Evolutionary conservation across 1,140 invertebrate genomes (phyloP).

Genomic region (Caenorhabditis tropicalis): DNA sequence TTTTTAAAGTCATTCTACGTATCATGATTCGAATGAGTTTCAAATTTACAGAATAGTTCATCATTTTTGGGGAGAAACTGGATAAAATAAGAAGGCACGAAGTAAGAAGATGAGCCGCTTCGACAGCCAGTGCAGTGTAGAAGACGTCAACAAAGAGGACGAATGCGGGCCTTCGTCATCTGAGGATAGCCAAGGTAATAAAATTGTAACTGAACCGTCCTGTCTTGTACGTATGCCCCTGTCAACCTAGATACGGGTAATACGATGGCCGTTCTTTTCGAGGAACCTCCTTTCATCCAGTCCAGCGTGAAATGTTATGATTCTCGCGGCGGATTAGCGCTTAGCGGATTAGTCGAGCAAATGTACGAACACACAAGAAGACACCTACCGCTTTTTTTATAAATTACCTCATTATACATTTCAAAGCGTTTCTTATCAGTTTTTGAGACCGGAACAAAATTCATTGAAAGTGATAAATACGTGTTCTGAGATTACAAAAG

Average conservation of each 20-base stretch:
- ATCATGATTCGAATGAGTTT: neutral
- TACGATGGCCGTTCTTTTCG: neutral
- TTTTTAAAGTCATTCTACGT: neutral
- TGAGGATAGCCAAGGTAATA: slow-evolving; percentile 37
- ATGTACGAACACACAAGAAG: slow-evolving; percentile 19
- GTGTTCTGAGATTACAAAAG: too few relatives aligned
- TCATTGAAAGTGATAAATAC: neutral
- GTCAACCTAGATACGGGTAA: slow-evolving; percentile 8
- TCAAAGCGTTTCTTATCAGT: slow-evolving; percentile 10
- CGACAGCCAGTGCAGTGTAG: slow-evolving; percentile 28
- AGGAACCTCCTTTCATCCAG: neutral
- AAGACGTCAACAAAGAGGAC: slow-evolving; percentile 44
- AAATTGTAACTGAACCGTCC: slow-evolving; percentile 33
- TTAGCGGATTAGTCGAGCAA: slow-evolving; percentile 32
- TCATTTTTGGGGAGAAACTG: slow-evolving; percentile 28
- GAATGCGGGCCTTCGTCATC: slow-evolving; percentile 34
- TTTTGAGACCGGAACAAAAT: neutral
- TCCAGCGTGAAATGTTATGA: slow-evolving; percentile 28
- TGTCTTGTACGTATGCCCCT: neutral
- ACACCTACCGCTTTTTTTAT: neutral
- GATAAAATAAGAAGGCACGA: slow-evolving; percentile 2
- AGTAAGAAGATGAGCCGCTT: slow-evolving; percentile 34
- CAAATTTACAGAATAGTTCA: slow-evolving; percentile 3
- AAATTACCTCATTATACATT: too few relatives aligned
- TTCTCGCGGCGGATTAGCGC: slow-evolving; percentile 30